Percentiles rank a stretch among this genome's conserved stretches.
phyloP scores from a whole-genome alignment of 2,888 invertebrate species.

The Subacronicta megacephala region DNA sequence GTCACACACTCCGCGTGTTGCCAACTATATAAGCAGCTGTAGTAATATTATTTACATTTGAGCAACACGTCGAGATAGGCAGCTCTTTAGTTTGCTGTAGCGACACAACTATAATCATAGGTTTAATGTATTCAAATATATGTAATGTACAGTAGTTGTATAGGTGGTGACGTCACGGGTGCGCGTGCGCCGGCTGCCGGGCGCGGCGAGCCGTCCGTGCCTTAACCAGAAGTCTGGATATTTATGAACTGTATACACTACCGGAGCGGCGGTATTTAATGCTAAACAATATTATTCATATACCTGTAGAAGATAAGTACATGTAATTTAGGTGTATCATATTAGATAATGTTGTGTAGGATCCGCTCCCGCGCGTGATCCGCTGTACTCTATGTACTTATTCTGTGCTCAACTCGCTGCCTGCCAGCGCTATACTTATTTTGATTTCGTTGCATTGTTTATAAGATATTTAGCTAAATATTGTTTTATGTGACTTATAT shows the following conservation, averaged over 20 bases:
- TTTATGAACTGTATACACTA: constrained; percentile 61
- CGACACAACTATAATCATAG: constrained; percentile 4
- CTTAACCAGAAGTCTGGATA: constrained; percentile 78
- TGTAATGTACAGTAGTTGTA: constrained; percentile 14
- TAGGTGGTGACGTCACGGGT: too few species aligned
- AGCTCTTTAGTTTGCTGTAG: constrained; percentile 32
- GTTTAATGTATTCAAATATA: constrained; percentile 13
- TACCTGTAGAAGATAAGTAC: constrained; percentile 52
- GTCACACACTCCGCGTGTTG: constrained; percentile 5
- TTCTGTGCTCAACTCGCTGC: constrained; percentile 49
- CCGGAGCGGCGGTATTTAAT: constrained; percentile 29
- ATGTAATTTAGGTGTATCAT: constrained; percentile 47
- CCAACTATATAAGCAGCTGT: not conserved
- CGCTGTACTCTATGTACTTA: constrained; percentile 19
- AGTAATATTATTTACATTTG: not conserved
- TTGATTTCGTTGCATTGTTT: constrained; percentile 39
- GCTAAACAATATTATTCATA: constrained; percentile 33
- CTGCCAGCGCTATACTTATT: constrained; percentile 24
- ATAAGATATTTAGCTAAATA: constrained; percentile 30
- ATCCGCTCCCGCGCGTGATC: not conserved
- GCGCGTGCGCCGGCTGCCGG: constrained; percentile 44
- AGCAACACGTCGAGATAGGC: constrained; percentile 24
- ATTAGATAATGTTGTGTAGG: constrained; percentile 12
- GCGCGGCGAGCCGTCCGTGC: constrained; percentile 75
- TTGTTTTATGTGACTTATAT: constrained; percentile 39